Evolutionary conservation across 2,888 invertebrate species (phyloP).

Genomic region (Himalopsyche tibetana): DNA sequence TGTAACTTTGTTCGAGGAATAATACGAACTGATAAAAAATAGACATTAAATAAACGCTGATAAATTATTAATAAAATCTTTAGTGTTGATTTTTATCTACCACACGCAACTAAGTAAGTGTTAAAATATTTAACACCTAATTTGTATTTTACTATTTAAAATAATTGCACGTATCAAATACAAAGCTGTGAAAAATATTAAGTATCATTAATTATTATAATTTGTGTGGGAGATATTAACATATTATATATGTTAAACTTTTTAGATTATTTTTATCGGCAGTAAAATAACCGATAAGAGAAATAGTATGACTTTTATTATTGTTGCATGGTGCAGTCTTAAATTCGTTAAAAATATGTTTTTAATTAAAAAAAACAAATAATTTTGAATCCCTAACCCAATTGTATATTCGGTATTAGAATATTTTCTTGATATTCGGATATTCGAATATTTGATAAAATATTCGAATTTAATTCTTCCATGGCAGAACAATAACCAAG

Average conservation of each 20-base stretch:
- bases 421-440: too few species aligned
- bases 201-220: background rate
- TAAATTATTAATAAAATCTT: background rate
- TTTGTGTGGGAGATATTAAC: background rate
- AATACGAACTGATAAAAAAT: slow-evolving; percentile 8
- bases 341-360: too few species aligned
- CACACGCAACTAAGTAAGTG: background rate
- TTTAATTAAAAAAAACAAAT: too few species aligned
- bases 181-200: background rate
- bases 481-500: too few species aligned
- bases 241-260: too few species aligned
- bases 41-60: background rate
- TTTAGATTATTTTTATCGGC: background rate
- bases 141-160: background rate
- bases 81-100: slow-evolving; percentile 10
- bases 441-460: too few species aligned
- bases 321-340: too few species aligned
- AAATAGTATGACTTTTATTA: background rate
- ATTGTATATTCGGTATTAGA: too few species aligned
- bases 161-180: background rate
- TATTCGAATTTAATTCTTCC: too few species aligned
- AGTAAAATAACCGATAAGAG: background rate
- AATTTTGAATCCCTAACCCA: too few species aligned
- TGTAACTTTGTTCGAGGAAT: background rate
- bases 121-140: slow-evolving; percentile 36